These are phyloP conservation scores for Scaptodrosophila lebanonensis DNA, from an alignment of 1,140 invertebrate genomes.

Conservation along the genomic window DNA sequence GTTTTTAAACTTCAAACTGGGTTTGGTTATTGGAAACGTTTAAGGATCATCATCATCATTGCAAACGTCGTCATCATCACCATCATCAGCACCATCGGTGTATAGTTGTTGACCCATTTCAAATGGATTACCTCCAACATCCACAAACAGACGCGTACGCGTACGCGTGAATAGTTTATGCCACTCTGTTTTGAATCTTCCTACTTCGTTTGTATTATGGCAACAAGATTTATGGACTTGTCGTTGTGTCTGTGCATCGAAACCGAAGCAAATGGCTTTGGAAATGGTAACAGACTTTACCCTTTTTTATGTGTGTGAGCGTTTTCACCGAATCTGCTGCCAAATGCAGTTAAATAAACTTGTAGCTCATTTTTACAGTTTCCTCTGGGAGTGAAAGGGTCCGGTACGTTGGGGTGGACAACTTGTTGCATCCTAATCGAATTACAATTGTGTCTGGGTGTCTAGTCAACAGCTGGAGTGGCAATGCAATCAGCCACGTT, in stretches of 20 bases:
- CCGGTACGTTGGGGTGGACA: slow-evolving; percentile 12
- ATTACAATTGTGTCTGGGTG: slow-evolving; percentile 16
- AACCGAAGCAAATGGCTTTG: slow-evolving; percentile 51
- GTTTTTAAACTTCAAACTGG: slow-evolving; percentile 64
- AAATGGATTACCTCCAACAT: slow-evolving; percentile 73
- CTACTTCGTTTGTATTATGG: slow-evolving; percentile 44
- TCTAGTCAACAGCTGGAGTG: slow-evolving; percentile 2
- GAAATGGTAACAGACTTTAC: slow-evolving; percentile 43
- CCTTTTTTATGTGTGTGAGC: slow-evolving; percentile 43
- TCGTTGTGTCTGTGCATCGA: slow-evolving; percentile 30
- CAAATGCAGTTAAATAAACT: slow-evolving; percentile 49
- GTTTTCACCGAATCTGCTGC: slow-evolving; percentile 18
- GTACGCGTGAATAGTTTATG: slow-evolving; percentile 56
- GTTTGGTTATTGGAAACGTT: slow-evolving; percentile 68
- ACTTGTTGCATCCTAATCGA: slow-evolving; percentile 49
- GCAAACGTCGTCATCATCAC: not conserved
- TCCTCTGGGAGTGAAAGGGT: not conserved
- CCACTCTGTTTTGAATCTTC: slow-evolving; percentile 60
- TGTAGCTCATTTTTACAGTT: slow-evolving; percentile 17
- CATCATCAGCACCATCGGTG: slow-evolving; percentile 10
- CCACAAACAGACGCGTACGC: slow-evolving; percentile 30
- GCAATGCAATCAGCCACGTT: no score
- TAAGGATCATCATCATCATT: slow-evolving; percentile 50
- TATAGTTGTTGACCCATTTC: slow-evolving; percentile 70
- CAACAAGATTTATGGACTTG: slow-evolving; percentile 66